Conservation (phyloP, 2,797 vertebrate species). For the Acanthis flammea region DNA sequence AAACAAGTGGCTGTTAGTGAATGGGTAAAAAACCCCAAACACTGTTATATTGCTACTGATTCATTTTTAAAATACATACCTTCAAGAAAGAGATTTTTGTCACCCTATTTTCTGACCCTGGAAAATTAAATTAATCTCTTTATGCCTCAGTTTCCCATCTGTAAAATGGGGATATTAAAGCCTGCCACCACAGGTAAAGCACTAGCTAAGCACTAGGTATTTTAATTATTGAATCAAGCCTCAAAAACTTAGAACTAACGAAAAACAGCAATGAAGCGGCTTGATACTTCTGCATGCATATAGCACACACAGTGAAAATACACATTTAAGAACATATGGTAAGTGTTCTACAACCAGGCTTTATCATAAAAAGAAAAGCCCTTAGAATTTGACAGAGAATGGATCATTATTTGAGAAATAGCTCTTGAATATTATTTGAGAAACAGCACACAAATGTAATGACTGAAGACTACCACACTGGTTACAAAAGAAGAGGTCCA, state of each 20-base stretch:
- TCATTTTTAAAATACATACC: not conserved
- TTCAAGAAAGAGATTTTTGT: not conserved
- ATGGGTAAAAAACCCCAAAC: not conserved
- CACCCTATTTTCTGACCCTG: not conserved
- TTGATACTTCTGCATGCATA: not conserved
- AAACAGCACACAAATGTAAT: not conserved
- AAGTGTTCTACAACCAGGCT: not conserved
- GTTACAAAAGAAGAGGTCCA: not conserved
- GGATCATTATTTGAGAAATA: not conserved
- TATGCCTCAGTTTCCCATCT: slow-evolving; percentile 1
- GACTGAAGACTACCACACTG: not conserved
- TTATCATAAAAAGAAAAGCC: not conserved
- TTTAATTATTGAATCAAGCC: not conserved
- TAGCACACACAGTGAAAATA: not conserved
- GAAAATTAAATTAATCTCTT: not conserved
- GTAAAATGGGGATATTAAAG: not conserved
- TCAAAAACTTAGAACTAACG: not conserved
- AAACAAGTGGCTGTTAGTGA: not conserved
- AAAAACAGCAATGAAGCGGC: not conserved
- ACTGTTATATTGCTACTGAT: not conserved
- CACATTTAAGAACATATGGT: not conserved
- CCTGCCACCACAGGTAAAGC: not conserved
- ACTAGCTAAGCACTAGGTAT: not conserved
- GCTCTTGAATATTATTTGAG: not conserved
- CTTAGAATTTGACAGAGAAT: not conserved